A percentile compares a stretch with the other conserved stretches of the same genome.
Evolutionary conservation across 1,140 invertebrate species (phyloP).

Genomic region (Apis laboriosa): DNA sequence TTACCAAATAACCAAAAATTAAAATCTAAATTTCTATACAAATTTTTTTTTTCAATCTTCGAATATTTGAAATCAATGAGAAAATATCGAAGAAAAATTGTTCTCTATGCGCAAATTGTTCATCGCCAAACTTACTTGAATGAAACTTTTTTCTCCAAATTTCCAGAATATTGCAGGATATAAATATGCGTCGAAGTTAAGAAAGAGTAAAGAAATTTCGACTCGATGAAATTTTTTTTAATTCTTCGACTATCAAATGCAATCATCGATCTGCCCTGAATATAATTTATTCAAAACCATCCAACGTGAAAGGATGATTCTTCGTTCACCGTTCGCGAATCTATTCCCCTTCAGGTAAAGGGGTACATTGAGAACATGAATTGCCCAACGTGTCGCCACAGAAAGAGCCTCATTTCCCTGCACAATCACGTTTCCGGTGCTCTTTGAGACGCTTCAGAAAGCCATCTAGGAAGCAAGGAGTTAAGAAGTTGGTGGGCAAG

Average conservation of each 20-base stretch:
- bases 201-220: not conserved
- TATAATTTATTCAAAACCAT: conserved; percentile 19
- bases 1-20: too few species aligned
- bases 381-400: conserved; percentile 1
- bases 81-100: too few species aligned
- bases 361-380: conserved; percentile 33
- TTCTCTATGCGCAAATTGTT: too few species aligned
- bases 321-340: conserved; percentile 1
- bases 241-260: too few species aligned
- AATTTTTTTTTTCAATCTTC: too few species aligned
- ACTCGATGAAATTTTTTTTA: not conserved
- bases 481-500: not conserved
- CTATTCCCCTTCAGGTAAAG: not conserved
- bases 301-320: conserved; percentile 9
- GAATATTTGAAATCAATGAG: too few species aligned
- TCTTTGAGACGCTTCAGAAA: not conserved
- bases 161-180: too few species aligned
- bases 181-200: too few species aligned
- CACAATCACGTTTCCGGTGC: conserved; percentile 17
- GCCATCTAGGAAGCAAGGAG: not conserved
- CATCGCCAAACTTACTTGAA: too few species aligned
- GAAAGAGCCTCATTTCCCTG: conserved; percentile 44
- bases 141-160: too few species aligned
- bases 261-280: not conserved
- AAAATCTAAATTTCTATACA: too few species aligned